Conservation (phyloP, 1,140 invertebrate species). For the Whitmania pigra region DNA sequence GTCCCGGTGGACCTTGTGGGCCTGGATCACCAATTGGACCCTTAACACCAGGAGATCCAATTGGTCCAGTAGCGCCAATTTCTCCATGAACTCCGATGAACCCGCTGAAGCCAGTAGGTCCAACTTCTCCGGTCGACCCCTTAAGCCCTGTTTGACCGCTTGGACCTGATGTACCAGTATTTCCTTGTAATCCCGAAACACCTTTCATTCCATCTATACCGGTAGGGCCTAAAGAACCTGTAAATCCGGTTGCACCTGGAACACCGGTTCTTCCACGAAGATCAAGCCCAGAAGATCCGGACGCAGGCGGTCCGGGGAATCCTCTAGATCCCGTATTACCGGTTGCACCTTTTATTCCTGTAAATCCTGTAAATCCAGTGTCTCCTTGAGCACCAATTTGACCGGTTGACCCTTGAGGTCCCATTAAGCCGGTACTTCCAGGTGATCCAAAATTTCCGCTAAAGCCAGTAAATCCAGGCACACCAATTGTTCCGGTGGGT, state of each 20-base stretch:
- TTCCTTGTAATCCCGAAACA: neutral
- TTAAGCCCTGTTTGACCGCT: neutral
- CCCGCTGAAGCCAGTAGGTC: slow-evolving; percentile 14
- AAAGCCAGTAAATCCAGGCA: neutral
- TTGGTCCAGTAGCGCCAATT: slow-evolving; percentile 9
- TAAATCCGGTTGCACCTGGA: slow-evolving; percentile 18
- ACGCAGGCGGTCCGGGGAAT: neutral
- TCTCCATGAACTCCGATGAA: slow-evolving; percentile 14
- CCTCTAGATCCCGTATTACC: slow-evolving; percentile 12
- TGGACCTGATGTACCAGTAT: neutral
- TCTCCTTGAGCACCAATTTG: neutral
- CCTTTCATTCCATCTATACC: slow-evolving; percentile 8
- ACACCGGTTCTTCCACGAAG: slow-evolving; percentile 9
- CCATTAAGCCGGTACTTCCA: slow-evolving; percentile 6
- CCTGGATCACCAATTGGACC: slow-evolving; percentile 16
- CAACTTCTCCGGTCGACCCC: slow-evolving; percentile 9
- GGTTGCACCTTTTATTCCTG: slow-evolving; percentile 15
- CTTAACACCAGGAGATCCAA: slow-evolving; percentile 17
- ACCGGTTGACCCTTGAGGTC: slow-evolving; percentile 16
- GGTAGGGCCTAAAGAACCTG: slow-evolving; percentile 2
- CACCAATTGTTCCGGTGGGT: slow-evolving; percentile 18
- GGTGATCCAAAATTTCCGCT: slow-evolving; percentile 4
- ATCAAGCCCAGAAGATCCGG: neutral
- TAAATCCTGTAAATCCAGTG: slow-evolving; percentile 13
- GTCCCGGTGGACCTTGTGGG: slow-evolving; percentile 6